Base-by-base conservation (phyloP, 2,113 vertebrate species). In the Ctenodactylus gundi region DNA sequence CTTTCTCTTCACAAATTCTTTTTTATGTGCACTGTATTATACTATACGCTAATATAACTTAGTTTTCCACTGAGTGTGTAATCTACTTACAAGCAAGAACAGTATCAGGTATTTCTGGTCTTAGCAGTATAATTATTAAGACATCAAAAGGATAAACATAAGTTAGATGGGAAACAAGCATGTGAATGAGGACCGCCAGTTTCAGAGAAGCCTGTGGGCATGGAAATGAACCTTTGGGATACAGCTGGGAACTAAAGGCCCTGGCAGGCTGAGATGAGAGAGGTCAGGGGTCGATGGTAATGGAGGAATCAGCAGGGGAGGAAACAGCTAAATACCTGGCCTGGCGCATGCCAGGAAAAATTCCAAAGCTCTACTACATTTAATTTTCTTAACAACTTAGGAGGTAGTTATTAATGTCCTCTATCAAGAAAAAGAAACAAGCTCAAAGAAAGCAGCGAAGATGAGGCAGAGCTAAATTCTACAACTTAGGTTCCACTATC, bases 341-440 rank as follows among this genome's bases (percentile, higher is more conserved):
- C 20, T 0, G 15, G n/a, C n/a, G n/a, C n/a, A n/a, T 51, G 20
- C 21, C 57, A 73, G 55, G 68, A 41, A 75, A 72, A 85, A 77
- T 14, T 27, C 12, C 65, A 62, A 36, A 11, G 6, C 60, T 68
- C 78, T 44, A 75, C 34, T 78, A 78, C 36, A 46, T 15, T 51
- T 57, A 64, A 67, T 44, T 67, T 90, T 55, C 72, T 72, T 44
- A 82, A 4, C 23, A 49, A 55, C 57, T 62, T 64, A 21, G 2
- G 2, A 82, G 13, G 25, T 1, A 67, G 31, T 0, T 57, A 90
- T 31, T 92, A 85, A 29, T 60, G 57, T 49, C 27, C 41, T 49
- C 41, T 88, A 87, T 83, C 87, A 4, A 73, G 64, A 77, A 77
- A 92, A 85, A 75, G 34, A 72, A 90, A 87, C 9, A 88, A 67